Base-by-base conservation (phyloP, 2,888 invertebrate genomes). In the Aphidius colemani region DNA sequence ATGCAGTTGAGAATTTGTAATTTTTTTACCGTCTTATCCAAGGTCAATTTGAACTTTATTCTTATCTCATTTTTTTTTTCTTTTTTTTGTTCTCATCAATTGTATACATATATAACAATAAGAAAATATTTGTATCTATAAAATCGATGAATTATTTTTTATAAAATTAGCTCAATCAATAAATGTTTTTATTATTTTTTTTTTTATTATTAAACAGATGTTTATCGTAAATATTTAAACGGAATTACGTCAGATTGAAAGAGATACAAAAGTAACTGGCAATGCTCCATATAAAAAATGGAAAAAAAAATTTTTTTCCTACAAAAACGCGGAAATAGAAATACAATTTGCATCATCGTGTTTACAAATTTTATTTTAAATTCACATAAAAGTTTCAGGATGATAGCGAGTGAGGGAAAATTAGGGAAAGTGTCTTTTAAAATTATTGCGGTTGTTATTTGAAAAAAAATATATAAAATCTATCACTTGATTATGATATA, bases 371-470 rank as follows among this genome's bases (percentile, higher is more conserved):
- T 11, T 10, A 30, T 57, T 44, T 45, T 57, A 45, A 57, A 45
- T 57, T 9, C 30, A 6, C 45, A 45, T 10, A 46, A 57, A 45
- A 45, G 30, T 6, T 10, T 11, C 45, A 11, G 13, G 13, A 18
- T 30, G 30, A 30, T 30, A 30, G 30, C 5, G 30, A 30, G 5
- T 30, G 30, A 0, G 5, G 5, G 5, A 30, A 30, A 30, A 30
- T 30, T 30, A 45, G 45, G 46, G 56, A 57, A 57, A 57, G 56
- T 45, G 56, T 7, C 13, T 57, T 57, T 39, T 57, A 18, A 41
- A 57, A 57, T 57, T 57, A 39, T 45, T 45, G 45, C 44, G 44
- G 8, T 45, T 30, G 45, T 44, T 30, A 30, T 30, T 30, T 30
- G 3, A 30, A 30, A 30, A 30, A 30, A 18, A 18, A 18, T 2